phyloP scores from a whole-genome alignment of 2,797 vertebrate genomes.

The Acipenser ruthenus region DNA sequence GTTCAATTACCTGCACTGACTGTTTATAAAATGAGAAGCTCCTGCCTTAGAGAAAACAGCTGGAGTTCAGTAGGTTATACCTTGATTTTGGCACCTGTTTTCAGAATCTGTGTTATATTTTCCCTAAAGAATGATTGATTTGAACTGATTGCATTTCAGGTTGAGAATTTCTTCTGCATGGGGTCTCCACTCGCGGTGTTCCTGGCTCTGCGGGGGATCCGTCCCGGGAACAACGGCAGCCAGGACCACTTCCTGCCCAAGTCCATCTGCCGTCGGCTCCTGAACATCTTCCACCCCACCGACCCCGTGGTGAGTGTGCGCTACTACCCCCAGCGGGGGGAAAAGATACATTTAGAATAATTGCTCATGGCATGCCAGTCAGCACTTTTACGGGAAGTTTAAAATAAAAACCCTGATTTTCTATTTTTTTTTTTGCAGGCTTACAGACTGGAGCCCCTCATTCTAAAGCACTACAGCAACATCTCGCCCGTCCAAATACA shows the following conservation, averaged over 20 bases:
- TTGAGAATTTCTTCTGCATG: constrained; percentile 99
- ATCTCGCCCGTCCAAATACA: constrained; percentile 90
- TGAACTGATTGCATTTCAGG: constrained; percentile 53
- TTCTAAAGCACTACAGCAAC: constrained; percentile 95
- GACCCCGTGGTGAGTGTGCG: constrained; percentile 88
- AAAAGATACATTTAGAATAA: not conserved
- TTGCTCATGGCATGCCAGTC: too few relatives aligned
- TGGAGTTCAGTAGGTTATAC: too few relatives aligned
- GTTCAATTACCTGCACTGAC: too few relatives aligned
- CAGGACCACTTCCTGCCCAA: constrained; percentile 94
- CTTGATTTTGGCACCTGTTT: too few relatives aligned
- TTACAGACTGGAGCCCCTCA: constrained; percentile 91
- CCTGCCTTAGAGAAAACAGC: too few relatives aligned
- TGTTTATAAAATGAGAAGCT: too few relatives aligned
- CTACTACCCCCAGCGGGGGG: not conserved
- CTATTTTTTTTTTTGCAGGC: constrained; percentile 56
- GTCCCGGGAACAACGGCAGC: constrained; percentile 77
- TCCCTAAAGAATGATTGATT: not conserved
- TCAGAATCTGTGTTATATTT: too few relatives aligned
- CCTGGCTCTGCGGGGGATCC: constrained; percentile 86
- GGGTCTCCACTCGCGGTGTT: constrained; percentile 95
- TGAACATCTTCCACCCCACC: constrained; percentile 96
- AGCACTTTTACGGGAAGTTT: too few relatives aligned
- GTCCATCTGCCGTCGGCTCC: constrained; percentile 79
- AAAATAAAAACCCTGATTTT: not conserved